A percentile compares a stretch with the other conserved stretches of the same genome.
These are phyloP conservation scores for Drosophila tropicalis DNA, from an alignment of 1,140 invertebrate species.

Conservation along the genomic window DNA sequence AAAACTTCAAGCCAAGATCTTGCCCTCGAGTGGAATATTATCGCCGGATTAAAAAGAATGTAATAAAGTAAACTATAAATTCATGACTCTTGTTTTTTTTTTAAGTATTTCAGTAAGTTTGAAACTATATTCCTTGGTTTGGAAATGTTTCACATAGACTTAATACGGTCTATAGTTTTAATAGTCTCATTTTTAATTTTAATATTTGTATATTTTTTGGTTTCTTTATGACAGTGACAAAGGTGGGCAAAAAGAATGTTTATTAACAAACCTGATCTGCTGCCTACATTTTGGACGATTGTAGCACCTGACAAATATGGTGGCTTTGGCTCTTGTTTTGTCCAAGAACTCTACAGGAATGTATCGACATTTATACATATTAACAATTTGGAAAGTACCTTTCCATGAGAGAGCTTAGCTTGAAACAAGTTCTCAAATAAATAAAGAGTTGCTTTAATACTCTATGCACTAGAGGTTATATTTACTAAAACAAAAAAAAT, in stretches of 20 bases:
- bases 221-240: neutral
- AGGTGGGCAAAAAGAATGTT: slow-evolving; percentile 5
- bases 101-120: too few relatives aligned
- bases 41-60: too few relatives aligned
- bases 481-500: too few relatives aligned
- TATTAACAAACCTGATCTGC: slow-evolving; percentile 4
- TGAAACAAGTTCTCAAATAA: slow-evolving; percentile 70
- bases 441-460: slow-evolving; percentile 40
- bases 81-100: too few relatives aligned
- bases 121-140: too few relatives aligned
- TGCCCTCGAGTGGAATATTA: too few relatives aligned
- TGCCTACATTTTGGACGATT: neutral
- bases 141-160: too few relatives aligned
- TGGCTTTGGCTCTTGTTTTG: slow-evolving; percentile 10
- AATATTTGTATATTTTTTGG: neutral
- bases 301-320: neutral
- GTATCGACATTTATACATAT: slow-evolving; percentile 2
- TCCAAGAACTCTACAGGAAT: neutral
- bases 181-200: neutral
- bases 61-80: too few relatives aligned
- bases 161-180: too few relatives aligned
- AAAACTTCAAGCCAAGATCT: too few relatives aligned
- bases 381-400: slow-evolving; percentile 34
- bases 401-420: slow-evolving; percentile 52
- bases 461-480: neutral